These are phyloP conservation scores for Trichoplax adhaerens DNA, from an alignment of 37 sponge, comb jelly and placozoan species.

Conservation along the genomic window DNA sequence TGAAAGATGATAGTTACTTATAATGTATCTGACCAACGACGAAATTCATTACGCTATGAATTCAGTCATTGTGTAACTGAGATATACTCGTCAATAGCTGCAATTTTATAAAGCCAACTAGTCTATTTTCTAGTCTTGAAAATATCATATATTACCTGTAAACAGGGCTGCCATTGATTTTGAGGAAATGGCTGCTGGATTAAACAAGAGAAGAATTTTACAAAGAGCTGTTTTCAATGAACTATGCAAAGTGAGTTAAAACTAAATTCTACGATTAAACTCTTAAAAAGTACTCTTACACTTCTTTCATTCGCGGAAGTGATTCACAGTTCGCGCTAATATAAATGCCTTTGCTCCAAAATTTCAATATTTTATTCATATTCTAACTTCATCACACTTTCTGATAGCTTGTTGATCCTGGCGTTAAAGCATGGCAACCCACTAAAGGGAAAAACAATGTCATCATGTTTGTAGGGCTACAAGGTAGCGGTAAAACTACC, in stretches of 20 bases:
- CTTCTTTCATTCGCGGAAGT: too few relatives aligned
- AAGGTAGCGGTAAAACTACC: conserved; percentile 96
- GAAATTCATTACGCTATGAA: too few relatives aligned
- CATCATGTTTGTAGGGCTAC: conserved; percentile 96
- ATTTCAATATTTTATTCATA: not conserved
- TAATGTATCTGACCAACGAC: too few relatives aligned
- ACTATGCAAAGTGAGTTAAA: conserved; percentile 42
- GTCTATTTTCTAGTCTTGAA: not conserved
- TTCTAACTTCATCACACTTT: not conserved
- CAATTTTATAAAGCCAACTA: not conserved
- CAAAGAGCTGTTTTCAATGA: conserved; percentile 92
- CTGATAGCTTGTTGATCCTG: conserved; percentile 50
- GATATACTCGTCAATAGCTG: not conserved
- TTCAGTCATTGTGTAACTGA: too few relatives aligned
- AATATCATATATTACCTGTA: not conserved
- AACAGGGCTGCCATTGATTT: conserved; percentile 58
- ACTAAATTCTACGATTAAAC: not conserved
- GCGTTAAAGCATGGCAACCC: conserved; percentile 82
- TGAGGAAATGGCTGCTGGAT: conserved; percentile 93
- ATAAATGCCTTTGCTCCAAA: too few relatives aligned
- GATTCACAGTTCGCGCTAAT: too few relatives aligned
- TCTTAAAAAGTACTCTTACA: too few relatives aligned
- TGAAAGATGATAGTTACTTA: too few relatives aligned
- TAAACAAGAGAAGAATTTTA: conserved; percentile 84
- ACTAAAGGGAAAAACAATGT: conserved; percentile 70